Evolutionary conservation across 2,113 vertebrate species (phyloP), one percentile per base, ranked within the genome.

Genomic region (Sorex fumeus): DNA sequence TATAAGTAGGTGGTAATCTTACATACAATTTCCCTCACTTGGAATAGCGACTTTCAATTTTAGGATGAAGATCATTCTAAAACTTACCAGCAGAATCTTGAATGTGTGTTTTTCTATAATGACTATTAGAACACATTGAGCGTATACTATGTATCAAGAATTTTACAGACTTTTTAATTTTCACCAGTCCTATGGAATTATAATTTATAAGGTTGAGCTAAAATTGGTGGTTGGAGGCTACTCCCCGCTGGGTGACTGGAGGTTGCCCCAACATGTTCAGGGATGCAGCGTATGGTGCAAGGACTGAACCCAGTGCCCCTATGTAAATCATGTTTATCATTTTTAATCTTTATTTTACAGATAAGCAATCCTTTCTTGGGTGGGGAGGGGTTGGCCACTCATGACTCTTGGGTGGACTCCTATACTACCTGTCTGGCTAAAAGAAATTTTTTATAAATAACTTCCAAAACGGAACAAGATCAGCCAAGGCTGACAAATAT

Each of bases 91-190:
- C 27, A 71, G 86, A 47, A 23, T 36, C 62, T 9, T 77, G 50
- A 83, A 62, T 62, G 70, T 19, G 3, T 6, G 3, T 64, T 88
- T 88, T 83, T 27, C 43, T 69, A 27, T 34, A 43, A 67, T 43
- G 75, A 67, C 12, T 32, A 67, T 32, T 64, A 71, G 16, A 80
- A 30, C 15, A 45, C 30, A 71, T 0, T 67, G 45, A 71, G 32
- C 45, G 82, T 13, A 47, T 79, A 32, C 47, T 40, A 40, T 40
- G 40, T 40, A 5, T 87, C 47, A 91, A 91, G 25, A 45, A n/a
- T 90, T 80, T 75, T 84, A 80, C 3, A 90, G 62, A 45, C 57
- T 90, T 72, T 87, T 75, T 84, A 74, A 79, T 87, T 28, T 3
- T 87, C 45, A 25, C 28, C 78, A 79, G 72, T 15, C 11, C 32